Conservation (phyloP, 2,797 vertebrate species). For the Anableps anableps region DNA sequence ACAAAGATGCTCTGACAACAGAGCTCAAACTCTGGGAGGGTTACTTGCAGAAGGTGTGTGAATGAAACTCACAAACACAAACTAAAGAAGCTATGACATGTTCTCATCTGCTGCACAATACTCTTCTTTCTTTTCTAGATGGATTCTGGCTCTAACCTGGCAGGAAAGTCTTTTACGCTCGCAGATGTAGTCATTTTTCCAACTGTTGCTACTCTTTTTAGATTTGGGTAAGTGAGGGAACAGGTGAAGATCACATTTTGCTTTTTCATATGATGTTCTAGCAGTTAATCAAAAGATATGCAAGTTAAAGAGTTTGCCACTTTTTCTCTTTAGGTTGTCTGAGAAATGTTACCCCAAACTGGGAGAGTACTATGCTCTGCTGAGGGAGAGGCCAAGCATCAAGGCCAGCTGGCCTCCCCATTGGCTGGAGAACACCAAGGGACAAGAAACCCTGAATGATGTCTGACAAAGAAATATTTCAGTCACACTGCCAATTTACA, state of each 20-base stretch:
- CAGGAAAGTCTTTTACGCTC: constrained; percentile 72
- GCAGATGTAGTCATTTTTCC: constrained; percentile 77
- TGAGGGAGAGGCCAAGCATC: constrained; percentile 80
- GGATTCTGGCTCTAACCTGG: constrained; percentile 50
- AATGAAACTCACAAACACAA: background rate
- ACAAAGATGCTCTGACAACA: constrained; percentile 60
- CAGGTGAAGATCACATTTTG: background rate
- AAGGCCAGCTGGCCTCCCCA: constrained; percentile 79
- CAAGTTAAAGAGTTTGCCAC: background rate
- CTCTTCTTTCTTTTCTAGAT: constrained; percentile 40
- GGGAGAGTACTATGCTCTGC: constrained; percentile 65
- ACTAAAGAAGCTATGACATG: background rate
- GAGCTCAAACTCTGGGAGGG: constrained; percentile 80
- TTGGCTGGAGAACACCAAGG: constrained; percentile 75
- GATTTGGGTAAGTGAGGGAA: constrained; percentile 66
- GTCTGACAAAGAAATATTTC: constrained; percentile 44
- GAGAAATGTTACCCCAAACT: constrained; percentile 72
- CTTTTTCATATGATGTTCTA: background rate
- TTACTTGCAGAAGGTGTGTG: constrained; percentile 71
- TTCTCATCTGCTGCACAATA: background rate
- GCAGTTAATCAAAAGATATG: background rate
- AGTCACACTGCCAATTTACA: too few relatives aligned
- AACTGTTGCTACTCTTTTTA: constrained; percentile 65
- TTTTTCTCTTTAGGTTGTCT: constrained; percentile 60
- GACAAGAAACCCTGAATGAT: constrained; percentile 70